A percentile compares a stretch with the other conserved stretches of the same genome.
Conservation (phyloP, 2,888 invertebrate genomes). For the Arrhopalites spinosus region DNA sequence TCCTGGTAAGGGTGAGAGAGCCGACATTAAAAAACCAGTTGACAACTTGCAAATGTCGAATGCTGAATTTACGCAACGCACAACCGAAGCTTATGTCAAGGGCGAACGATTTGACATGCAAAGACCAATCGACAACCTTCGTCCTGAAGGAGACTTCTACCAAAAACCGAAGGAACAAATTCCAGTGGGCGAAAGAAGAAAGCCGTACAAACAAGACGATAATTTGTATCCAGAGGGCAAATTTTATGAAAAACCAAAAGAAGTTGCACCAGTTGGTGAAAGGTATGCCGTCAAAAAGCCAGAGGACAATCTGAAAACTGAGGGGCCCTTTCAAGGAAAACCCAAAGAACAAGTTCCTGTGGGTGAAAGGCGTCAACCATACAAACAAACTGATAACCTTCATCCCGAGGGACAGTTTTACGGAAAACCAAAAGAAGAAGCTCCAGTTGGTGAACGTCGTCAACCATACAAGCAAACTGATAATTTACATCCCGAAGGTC, state of each 20-base stretch:
- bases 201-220: constrained; percentile 63
- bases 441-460: constrained; percentile 56
- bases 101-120: constrained; percentile 60
- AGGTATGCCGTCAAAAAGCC: constrained; percentile 57
- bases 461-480: constrained; percentile 61
- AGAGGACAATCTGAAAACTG: constrained; percentile 61
- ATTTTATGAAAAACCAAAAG: constrained; percentile 58
- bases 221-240: constrained; percentile 68
- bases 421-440: constrained; percentile 32
- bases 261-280: constrained; percentile 56
- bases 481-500: constrained; percentile 62
- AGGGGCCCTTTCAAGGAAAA: constrained; percentile 63
- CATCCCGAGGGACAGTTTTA: constrained; percentile 68
- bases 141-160: constrained; percentile 58
- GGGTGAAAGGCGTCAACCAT: constrained; percentile 58
- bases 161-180: constrained; percentile 38
- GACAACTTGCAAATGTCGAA: constrained; percentile 63
- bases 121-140: constrained; percentile 58
- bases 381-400: constrained; percentile 65
- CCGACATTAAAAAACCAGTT: constrained; percentile 60
- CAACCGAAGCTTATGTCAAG: constrained; percentile 58
- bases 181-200: constrained; percentile 59
- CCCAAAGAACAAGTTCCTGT: constrained; percentile 42
- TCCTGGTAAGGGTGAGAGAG: constrained; percentile 40
- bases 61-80: constrained; percentile 26